These are phyloP conservation scores for Eunapius fragilis DNA, from an alignment of 37 sponge, comb jelly and placozoan genomes.

Conservation along the genomic window DNA sequence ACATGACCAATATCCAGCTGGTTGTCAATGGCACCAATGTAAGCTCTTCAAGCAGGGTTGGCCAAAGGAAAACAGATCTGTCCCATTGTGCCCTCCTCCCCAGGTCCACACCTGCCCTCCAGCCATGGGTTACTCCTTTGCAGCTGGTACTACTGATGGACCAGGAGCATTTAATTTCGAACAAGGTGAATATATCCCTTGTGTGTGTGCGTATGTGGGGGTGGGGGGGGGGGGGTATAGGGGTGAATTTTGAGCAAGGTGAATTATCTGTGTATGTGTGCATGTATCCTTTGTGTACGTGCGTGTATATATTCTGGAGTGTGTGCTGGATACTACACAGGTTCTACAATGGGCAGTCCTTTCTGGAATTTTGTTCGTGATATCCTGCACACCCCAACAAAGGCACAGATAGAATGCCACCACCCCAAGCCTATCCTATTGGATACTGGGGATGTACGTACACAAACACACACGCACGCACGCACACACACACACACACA, in stretches of 20 bases:
- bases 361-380: constrained; percentile 87
- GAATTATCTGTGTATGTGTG: too few species aligned
- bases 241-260: too few species aligned
- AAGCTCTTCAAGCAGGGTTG: background rate
- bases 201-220: background rate
- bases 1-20: constrained; percentile 58
- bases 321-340: constrained; percentile 31
- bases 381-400: constrained; percentile 62
- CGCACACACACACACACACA: too few species aligned
- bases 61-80: too few species aligned
- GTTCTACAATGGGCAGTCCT: constrained; percentile 55
- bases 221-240: too few species aligned
- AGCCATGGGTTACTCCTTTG: constrained; percentile 84
- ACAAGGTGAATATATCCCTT: constrained; percentile 35
- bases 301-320: too few species aligned
- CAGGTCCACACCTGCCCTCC: constrained; percentile 74
- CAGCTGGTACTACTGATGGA: constrained; percentile 88
- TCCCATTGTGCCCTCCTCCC: background rate
- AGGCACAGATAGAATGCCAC: constrained; percentile 84
- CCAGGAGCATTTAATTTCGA: constrained; percentile 79
- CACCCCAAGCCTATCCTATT: constrained; percentile 93
- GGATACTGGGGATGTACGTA: constrained; percentile 78
- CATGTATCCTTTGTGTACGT: too few species aligned
- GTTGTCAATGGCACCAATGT: constrained; percentile 50
- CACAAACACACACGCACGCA: too few species aligned